Evolutionary conservation across 2,888 invertebrate genomes (phyloP).

Genomic region (Epirrita christyi): DNA sequence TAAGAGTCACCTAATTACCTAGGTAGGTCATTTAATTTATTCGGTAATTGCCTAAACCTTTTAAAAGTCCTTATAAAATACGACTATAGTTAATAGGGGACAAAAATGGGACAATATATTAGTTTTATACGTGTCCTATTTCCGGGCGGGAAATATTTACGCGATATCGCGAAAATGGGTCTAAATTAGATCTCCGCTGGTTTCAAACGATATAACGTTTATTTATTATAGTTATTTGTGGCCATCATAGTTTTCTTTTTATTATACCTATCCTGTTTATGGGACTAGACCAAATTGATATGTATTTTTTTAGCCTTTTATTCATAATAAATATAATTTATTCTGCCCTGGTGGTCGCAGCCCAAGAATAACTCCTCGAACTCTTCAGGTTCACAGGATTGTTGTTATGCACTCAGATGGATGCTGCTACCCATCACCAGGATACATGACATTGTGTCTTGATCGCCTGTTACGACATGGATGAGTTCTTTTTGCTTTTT

Average conservation of each 20-base stretch:
- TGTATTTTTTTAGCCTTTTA: slow-evolving; percentile 29
- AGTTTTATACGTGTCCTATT: slow-evolving; percentile 61
- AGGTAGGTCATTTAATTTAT: too few relatives aligned
- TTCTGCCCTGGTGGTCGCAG: not conserved
- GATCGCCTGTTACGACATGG: too few relatives aligned
- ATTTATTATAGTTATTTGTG: slow-evolving; percentile 55
- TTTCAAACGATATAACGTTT: slow-evolving; percentile 54
- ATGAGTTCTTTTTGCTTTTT: too few relatives aligned
- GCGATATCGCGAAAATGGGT: slow-evolving; percentile 52
- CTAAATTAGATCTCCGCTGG: slow-evolving; percentile 50
- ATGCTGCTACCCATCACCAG: too few relatives aligned
- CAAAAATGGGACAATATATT: slow-evolving; percentile 66
- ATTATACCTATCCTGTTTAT: slow-evolving; percentile 28
- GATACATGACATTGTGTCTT: too few relatives aligned
- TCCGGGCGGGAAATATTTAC: slow-evolving; percentile 55
- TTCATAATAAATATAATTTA: not conserved
- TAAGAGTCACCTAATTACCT: too few relatives aligned
- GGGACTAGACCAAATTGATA: slow-evolving; percentile 30
- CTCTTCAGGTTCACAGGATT: too few relatives aligned
- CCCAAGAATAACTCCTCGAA: too few relatives aligned
- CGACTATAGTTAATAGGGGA: slow-evolving; percentile 56
- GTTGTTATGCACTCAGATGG: too few relatives aligned
- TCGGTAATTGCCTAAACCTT: not conserved
- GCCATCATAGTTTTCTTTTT: slow-evolving; percentile 39
- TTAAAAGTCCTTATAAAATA: slow-evolving; percentile 33